phyloP scores from a whole-genome alignment of 2,888 invertebrate genomes.

The Camponotus fellah region DNA sequence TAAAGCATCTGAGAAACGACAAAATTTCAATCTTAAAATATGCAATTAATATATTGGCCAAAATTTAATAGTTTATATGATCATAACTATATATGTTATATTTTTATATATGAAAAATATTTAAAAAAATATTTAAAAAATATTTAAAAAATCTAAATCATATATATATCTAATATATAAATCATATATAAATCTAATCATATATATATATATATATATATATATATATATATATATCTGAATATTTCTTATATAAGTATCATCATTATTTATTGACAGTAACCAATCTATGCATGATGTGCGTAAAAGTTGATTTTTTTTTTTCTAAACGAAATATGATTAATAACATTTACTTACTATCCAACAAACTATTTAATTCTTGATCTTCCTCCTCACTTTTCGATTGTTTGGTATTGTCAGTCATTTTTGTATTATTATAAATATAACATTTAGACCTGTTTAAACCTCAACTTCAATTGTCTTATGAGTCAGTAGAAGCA shows the following conservation, averaged over 20 bases:
- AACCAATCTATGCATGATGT: too few relatives aligned
- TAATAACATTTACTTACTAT: conserved; percentile 89
- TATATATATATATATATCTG: neutral
- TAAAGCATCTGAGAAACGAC: conserved; percentile 88
- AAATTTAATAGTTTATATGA: neutral
- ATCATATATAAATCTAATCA: neutral
- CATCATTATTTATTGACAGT: neutral
- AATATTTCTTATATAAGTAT: conserved; percentile 8
- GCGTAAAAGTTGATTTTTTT: conserved; percentile 44
- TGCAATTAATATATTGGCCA: neutral
- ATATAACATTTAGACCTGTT: neutral
- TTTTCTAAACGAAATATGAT: neutral
- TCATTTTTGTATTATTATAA: conserved; percentile 9
- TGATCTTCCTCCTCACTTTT: conserved; percentile 87
- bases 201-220: too few relatives aligned
- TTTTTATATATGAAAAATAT: neutral
- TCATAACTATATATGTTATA: neutral
- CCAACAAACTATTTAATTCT: conserved; percentile 91
- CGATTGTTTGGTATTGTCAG: conserved; percentile 67
- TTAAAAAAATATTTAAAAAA: neutral
- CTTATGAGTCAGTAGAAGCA: too few relatives aligned
- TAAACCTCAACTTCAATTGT: neutral
- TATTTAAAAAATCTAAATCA: neutral
- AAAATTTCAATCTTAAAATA: neutral
- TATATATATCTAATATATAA: neutral